A percentile compares a stretch with the other conserved stretches of the same genome.
phyloP scores from a whole-genome alignment of 2,888 invertebrate genomes.

The Cataglyphis livida region DNA sequence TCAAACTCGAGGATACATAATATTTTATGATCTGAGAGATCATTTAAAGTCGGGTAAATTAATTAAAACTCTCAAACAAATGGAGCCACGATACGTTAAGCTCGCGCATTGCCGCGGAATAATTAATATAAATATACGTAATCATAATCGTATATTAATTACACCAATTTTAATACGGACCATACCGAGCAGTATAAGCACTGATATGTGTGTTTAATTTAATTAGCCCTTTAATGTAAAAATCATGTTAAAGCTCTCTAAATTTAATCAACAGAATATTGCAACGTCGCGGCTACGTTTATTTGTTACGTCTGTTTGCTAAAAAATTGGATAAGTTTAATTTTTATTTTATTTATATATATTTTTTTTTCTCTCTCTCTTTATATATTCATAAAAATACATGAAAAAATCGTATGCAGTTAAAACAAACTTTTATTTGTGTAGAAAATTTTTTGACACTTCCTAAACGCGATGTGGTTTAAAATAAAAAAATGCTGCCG shows the following conservation, averaged over 20 bases:
- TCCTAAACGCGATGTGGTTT: background rate
- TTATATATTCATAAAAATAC: background rate
- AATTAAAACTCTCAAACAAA: constrained; percentile 36
- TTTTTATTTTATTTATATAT: background rate
- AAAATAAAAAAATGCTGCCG: background rate
- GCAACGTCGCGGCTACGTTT: background rate
- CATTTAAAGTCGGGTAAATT: constrained; percentile 38
- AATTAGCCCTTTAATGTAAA: background rate
- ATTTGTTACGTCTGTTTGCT: background rate
- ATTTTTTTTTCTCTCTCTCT: background rate
- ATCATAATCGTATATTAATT: constrained; percentile 28
- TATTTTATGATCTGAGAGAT: constrained; percentile 11
- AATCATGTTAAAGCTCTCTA: background rate
- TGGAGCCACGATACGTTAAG: background rate
- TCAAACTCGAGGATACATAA: constrained; percentile 24
- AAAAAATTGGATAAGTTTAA: background rate
- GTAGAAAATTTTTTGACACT: background rate
- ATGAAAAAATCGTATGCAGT: background rate
- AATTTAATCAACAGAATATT: background rate
- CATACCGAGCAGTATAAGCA: background rate
- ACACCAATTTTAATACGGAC: constrained; percentile 19
- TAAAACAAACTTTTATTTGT: background rate
- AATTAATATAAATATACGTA: background rate
- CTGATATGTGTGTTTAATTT: constrained; percentile 8
- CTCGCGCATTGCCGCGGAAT: background rate